Evolutionary conservation across 1,140 invertebrate genomes (phyloP).

Genomic region (Temnothorax nylanderi): DNA sequence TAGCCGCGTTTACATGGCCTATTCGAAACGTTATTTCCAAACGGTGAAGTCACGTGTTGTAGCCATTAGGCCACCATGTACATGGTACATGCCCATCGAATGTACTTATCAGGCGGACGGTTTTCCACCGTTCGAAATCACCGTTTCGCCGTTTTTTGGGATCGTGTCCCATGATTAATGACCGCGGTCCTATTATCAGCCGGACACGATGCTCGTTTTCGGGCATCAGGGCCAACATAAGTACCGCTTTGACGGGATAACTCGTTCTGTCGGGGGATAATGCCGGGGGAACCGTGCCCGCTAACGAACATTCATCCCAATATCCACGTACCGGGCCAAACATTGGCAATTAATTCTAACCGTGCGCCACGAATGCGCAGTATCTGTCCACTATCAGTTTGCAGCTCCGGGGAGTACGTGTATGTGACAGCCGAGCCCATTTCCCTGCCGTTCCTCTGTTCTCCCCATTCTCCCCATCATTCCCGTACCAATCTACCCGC

Average conservation of each 20-base stretch:
- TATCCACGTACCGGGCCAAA: slow-evolving; percentile 76
- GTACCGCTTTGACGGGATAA: slow-evolving; percentile 71
- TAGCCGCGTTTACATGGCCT: slow-evolving; percentile 26
- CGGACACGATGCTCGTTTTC: slow-evolving; percentile 64
- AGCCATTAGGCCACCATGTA: slow-evolving; percentile 17
- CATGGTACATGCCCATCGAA: not conserved
- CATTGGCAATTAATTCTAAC: slow-evolving; percentile 80
- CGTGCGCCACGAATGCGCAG: slow-evolving; percentile 77
- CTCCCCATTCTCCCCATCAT: slow-evolving; percentile 44
- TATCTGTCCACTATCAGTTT: slow-evolving; percentile 79
- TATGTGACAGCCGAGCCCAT: slow-evolving; percentile 78
- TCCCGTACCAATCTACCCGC: slow-evolving; percentile 34
- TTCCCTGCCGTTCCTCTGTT: slow-evolving; percentile 60
- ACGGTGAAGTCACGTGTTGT: slow-evolving; percentile 32
- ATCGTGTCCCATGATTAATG: slow-evolving; percentile 63
- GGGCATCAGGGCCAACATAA: slow-evolving; percentile 67
- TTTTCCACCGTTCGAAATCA: slow-evolving; percentile 50
- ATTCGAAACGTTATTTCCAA: slow-evolving; percentile 42
- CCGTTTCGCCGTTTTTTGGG: slow-evolving; percentile 23
- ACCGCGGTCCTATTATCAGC: slow-evolving; percentile 60
- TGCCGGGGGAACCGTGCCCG: slow-evolving; percentile 64
- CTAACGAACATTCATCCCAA: slow-evolving; percentile 78
- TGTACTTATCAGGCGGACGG: slow-evolving; percentile 34
- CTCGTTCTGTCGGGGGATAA: slow-evolving; percentile 65
- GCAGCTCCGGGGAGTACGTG: slow-evolving; percentile 77